Evolutionary conservation across 2,888 invertebrate species (phyloP).

Genomic region (Ceriagrion tenellum): DNA sequence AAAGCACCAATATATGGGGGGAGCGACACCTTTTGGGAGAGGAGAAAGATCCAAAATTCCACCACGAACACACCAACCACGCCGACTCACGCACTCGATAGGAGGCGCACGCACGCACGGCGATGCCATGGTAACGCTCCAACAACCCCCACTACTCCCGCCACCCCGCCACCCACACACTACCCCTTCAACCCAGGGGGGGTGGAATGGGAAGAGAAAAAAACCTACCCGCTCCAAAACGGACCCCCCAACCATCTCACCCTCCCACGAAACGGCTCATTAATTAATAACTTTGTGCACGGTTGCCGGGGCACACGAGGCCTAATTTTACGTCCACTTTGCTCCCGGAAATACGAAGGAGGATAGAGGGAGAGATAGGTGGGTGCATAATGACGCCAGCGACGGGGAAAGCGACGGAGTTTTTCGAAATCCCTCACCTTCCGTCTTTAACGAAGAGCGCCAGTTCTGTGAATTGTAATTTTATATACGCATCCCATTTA

Average conservation of each 20-base stretch:
- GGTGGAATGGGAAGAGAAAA: no score
- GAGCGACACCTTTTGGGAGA: slow-evolving; percentile 27
- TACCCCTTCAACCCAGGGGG: neutral
- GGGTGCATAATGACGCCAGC: neutral
- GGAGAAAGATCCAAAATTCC: slow-evolving; percentile 33
- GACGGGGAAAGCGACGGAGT: neutral
- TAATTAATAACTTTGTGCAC: neutral
- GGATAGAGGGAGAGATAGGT: neutral
- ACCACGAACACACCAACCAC: neutral
- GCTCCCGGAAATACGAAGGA: neutral
- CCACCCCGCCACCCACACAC: neutral
- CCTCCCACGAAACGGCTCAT: neutral
- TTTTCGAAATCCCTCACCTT: neutral
- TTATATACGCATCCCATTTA: no score
- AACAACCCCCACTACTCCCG: neutral
- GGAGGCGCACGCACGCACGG: neutral
- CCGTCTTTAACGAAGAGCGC: no score
- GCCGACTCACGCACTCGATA: neutral
- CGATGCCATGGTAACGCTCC: slow-evolving; percentile 2
- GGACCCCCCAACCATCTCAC: neutral
- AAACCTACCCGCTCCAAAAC: no score
- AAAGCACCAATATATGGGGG: slow-evolving; percentile 41
- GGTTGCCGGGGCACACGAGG: slow-evolving; percentile 3
- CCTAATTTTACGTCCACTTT: neutral
- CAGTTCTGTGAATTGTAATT: no score